Base-by-base conservation (phyloP, 2,797 vertebrate genomes). In the Brachyalestes nurse region DNA sequence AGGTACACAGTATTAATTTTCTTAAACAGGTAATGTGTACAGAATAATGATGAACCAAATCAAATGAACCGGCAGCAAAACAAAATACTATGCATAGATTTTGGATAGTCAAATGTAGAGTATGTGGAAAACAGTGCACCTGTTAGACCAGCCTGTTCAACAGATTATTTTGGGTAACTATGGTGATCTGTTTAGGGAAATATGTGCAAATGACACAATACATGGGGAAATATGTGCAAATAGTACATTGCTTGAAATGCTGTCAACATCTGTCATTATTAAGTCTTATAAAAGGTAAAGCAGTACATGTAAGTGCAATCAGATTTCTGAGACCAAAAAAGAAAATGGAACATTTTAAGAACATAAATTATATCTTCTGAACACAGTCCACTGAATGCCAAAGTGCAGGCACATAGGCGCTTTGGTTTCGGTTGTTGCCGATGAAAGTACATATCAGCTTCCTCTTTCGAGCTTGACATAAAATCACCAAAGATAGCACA, bases 1-100 rank as follows among this genome's bases (percentile, higher is more conserved):
- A 51, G 58, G 79, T 47, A 45, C 74, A 67, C 42, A 21, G 64
- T 73, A 34, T 53, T 73, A 23, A 73, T 84, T 72, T 83, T 34
- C 60, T 71, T 84, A 79, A 77, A 77, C 70, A 72, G 70, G 65
- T 64, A 61, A 58, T 72, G 16, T 47, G 45, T 12, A 47, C 4
- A 73, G 42, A 74, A 58, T 67, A 3, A 58, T n/a, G 55, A 62
- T 77, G 57, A 61, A 69, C 70, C 72, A 78, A 72, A 78, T 67
- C 69, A 49, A 28, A 60, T 40, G 23, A 45, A 83, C 69, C 62
- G 45, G 45, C 75, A 81, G 58, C 57, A 79, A 34, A 34, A 45
- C 28, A 66, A 45, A 61, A 58, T n/a, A 57, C 51, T 86, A 78
- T 86, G 82, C 78, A 84, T 80, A 65, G 9, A 78, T 72, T 72